Evolutionary conservation across 2,113 vertebrate genomes (phyloP).

Genomic region (Lycaon pictus): DNA sequence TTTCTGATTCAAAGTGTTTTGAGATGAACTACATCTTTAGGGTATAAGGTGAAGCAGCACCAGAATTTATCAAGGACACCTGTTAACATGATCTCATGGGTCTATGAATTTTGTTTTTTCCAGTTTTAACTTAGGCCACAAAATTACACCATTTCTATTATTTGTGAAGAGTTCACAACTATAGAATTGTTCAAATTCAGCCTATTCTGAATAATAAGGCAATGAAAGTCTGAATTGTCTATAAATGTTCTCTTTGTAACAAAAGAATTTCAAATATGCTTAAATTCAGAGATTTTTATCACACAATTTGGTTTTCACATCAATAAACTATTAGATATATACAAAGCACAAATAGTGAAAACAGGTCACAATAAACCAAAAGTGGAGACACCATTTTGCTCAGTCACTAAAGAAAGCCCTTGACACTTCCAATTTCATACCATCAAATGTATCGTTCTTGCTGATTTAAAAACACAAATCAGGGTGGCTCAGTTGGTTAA

Average conservation of each 20-base stretch:
- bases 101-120: slow-evolving; percentile 25
- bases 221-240: slow-evolving; percentile 58
- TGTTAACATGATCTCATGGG: not conserved
- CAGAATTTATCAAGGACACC: not conserved
- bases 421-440: slow-evolving; percentile 89
- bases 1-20: not conserved
- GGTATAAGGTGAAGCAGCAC: not conserved
- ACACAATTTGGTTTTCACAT: slow-evolving; percentile 83
- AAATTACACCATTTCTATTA: slow-evolving; percentile 27
- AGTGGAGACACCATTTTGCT: slow-evolving; percentile 85
- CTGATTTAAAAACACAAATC: slow-evolving; percentile 90
- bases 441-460: slow-evolving; percentile 91
- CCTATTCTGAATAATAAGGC: slow-evolving; percentile 66
- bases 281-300: slow-evolving; percentile 76
- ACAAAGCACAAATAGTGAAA: slow-evolving; percentile 86
- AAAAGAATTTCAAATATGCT: slow-evolving; percentile 72
- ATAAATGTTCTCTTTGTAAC: slow-evolving; percentile 33
- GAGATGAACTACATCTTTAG: not conserved
- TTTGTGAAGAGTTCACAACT: slow-evolving; percentile 8
- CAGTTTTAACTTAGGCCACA: slow-evolving; percentile 14
- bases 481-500: not conserved
- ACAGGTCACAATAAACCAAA: slow-evolving; percentile 87
- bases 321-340: slow-evolving; percentile 83
- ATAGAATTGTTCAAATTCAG: slow-evolving; percentile 40
- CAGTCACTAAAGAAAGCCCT: slow-evolving; percentile 87